Conservation (phyloP, 1,140 invertebrate species). For the Drosophila triauraria region DNA sequence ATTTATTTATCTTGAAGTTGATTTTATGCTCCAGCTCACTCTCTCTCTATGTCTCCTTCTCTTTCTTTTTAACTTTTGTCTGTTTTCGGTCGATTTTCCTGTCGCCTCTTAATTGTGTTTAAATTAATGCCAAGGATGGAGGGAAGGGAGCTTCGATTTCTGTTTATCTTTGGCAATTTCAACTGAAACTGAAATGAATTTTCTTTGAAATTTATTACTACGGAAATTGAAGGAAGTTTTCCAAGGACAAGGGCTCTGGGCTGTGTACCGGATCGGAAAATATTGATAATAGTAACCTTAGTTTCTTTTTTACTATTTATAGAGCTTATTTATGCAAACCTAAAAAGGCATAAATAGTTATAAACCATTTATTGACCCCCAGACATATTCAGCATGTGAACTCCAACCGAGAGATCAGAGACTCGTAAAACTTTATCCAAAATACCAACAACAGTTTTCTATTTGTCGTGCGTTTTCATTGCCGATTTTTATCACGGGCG, state of each 20-base stretch:
- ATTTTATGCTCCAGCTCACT: slow-evolving; percentile 36
- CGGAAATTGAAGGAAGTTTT: slow-evolving; percentile 29
- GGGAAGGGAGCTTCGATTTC: slow-evolving; percentile 23
- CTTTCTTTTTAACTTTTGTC: slow-evolving; percentile 21
- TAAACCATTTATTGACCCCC: slow-evolving; percentile 28
- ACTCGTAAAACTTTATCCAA: slow-evolving; percentile 33
- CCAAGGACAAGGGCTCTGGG: neutral
- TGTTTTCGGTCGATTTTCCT: slow-evolving; percentile 12
- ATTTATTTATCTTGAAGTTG: slow-evolving; percentile 57
- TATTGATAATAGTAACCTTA: neutral
- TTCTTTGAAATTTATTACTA: slow-evolving; percentile 33
- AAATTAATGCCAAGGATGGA: slow-evolving; percentile 28
- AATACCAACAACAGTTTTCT: slow-evolving; percentile 29
- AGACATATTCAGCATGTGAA: slow-evolving; percentile 2
- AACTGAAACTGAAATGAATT: slow-evolving; percentile 34
- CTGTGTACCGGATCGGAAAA: neutral
- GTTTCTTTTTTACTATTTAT: neutral
- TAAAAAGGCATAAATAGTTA: slow-evolving; percentile 29
- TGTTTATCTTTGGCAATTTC: slow-evolving; percentile 53
- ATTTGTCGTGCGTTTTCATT: slow-evolving; percentile 51
- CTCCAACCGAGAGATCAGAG: slow-evolving; percentile 10
- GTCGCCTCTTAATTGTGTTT: slow-evolving; percentile 61
- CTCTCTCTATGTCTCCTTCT: neutral
- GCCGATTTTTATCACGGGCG: slow-evolving; percentile 61
- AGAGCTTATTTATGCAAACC: too few relatives aligned